Conservation (phyloP, 2,797 vertebrate species). For the Valencia hispanica region DNA sequence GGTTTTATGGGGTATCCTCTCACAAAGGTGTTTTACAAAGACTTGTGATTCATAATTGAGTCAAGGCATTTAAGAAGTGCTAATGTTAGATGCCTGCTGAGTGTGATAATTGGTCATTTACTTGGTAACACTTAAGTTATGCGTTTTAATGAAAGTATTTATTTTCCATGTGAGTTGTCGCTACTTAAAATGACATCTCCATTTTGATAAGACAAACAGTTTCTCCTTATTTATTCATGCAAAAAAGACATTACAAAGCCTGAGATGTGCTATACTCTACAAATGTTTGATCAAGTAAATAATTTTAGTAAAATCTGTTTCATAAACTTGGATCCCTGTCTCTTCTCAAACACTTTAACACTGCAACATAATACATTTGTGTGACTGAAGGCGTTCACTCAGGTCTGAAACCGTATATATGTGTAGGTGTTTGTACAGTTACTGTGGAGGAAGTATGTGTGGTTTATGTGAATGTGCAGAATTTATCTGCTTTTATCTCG, state of each 20-base stretch:
- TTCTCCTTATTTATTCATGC: slow-evolving; percentile 14
- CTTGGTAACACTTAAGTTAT: slow-evolving; percentile 38
- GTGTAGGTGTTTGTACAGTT: slow-evolving; percentile 48
- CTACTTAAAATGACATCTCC: slow-evolving; percentile 1
- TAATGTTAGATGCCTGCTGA: slow-evolving; percentile 11
- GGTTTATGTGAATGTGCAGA: slow-evolving; percentile 70
- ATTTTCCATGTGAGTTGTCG: slow-evolving; percentile 34
- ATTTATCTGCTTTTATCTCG: slow-evolving; percentile 43
- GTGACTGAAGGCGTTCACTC: slow-evolving; percentile 7
- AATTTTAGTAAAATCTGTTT: slow-evolving; percentile 38
- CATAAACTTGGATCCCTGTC: slow-evolving; percentile 16
- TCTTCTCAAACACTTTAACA: background rate
- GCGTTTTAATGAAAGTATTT: slow-evolving; percentile 64
- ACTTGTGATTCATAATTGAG: slow-evolving; percentile 72
- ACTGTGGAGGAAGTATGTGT: slow-evolving; percentile 67
- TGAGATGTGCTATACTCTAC: slow-evolving; percentile 5
- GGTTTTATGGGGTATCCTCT: slow-evolving; percentile 85
- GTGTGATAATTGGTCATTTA: slow-evolving; percentile 8
- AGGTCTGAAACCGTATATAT: slow-evolving; percentile 32
- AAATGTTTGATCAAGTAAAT: slow-evolving; percentile 38
- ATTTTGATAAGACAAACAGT: slow-evolving; percentile 4
- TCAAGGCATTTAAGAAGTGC: slow-evolving; percentile 1
- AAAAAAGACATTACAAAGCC: slow-evolving; percentile 4
- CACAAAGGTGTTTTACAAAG: slow-evolving; percentile 88
- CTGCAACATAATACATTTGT: slow-evolving; percentile 4